Percentiles rank a stretch among this genome's conserved stretches.
phyloP scores from a whole-genome alignment of 2,113 vertebrate genomes.

The Pycnonotus jocosus region DNA sequence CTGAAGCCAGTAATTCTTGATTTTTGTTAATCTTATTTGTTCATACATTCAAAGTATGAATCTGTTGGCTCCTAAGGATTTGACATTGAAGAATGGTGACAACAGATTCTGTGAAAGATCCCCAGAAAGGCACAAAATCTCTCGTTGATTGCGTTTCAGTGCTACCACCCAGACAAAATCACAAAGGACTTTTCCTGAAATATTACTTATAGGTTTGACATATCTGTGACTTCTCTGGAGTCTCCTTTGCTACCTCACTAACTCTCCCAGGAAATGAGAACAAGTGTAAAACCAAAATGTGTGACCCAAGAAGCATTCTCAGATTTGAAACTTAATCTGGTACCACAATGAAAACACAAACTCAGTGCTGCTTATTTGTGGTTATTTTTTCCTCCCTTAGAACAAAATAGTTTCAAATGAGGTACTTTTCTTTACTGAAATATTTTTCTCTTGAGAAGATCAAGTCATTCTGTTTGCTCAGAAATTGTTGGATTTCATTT shows the following conservation, averaged over 20 bases:
- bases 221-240: not conserved
- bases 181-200: not conserved
- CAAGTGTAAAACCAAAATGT: not conserved
- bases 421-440: not conserved
- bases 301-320: not conserved
- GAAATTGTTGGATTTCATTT: not conserved
- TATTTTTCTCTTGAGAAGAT: not conserved
- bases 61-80: not conserved
- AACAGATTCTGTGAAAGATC: not conserved
- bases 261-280: not conserved
- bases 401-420: not conserved
- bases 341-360: not conserved
- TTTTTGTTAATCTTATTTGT: not conserved
- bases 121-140: not conserved
- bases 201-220: not conserved
- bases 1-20: not conserved
- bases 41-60: not conserved
- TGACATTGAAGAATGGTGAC: not conserved
- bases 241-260: not conserved
- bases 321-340: not conserved
- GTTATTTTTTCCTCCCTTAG: not conserved
- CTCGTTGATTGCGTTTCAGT: not conserved
- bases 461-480: not conserved
- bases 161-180: not conserved
- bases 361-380: not conserved